Evolutionary conservation across 2,797 vertebrate genomes (phyloP).

Genomic region (Harpagifer antarcticus): DNA sequence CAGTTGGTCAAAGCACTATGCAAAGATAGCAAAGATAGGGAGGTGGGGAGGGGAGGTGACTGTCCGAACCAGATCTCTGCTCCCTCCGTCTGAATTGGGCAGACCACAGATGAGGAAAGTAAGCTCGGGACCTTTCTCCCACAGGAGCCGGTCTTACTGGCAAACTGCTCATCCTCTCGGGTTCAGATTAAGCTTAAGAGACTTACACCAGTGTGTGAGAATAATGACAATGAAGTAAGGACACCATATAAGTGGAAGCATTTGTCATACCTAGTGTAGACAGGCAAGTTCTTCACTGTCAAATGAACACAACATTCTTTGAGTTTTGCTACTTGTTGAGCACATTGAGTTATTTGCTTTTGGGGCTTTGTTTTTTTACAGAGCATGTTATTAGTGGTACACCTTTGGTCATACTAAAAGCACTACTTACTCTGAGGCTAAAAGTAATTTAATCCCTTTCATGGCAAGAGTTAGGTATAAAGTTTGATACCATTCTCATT

Average conservation of each 20-base stretch:
- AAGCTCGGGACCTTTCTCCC: slow-evolving; percentile 32
- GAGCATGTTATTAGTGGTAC: not conserved
- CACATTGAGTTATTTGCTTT: slow-evolving; percentile 1
- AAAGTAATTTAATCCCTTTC: not conserved
- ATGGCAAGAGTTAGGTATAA: not conserved
- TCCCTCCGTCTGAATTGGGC: slow-evolving; percentile 22
- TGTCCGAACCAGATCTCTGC: slow-evolving; percentile 27
- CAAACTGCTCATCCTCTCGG: slow-evolving; percentile 48
- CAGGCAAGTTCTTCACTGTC: not conserved
- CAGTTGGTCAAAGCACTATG: slow-evolving; percentile 22
- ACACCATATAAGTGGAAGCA: slow-evolving; percentile 11
- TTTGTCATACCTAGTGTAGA: not conserved
- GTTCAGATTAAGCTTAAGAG: slow-evolving; percentile 43
- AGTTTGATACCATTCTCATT: not conserved
- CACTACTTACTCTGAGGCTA: not conserved
- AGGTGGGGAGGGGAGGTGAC: slow-evolving; percentile 1
- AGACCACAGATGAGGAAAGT: slow-evolving; percentile 39
- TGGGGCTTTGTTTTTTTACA: not conserved
- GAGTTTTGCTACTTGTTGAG: slow-evolving; percentile 12
- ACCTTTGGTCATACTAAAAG: not conserved
- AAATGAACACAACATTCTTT: slow-evolving; percentile 9
- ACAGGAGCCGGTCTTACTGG: slow-evolving; percentile 41
- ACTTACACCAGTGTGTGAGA: slow-evolving; percentile 34
- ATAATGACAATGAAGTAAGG: slow-evolving; percentile 42
- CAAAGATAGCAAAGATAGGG: slow-evolving; percentile 17